phyloP scores from a whole-genome alignment of 2,113 vertebrate species.

The Perca flavescens region DNA sequence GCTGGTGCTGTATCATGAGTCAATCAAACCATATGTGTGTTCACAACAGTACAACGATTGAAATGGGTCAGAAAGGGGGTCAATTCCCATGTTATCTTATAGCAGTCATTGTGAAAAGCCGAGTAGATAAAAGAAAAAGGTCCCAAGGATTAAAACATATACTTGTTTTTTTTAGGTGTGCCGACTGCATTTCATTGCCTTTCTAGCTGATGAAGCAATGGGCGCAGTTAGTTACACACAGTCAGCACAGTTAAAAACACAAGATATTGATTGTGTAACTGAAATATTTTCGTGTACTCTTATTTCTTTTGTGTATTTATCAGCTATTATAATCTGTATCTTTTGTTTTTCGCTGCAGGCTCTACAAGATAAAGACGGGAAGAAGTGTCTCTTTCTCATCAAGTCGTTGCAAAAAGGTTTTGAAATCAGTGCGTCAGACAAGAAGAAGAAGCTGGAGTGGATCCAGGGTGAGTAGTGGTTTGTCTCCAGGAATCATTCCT shows the following conservation, averaged over 20 bases:
- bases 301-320: background rate
- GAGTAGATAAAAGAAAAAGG: background rate
- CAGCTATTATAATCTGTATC: background rate
- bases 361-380: constrained; percentile 95
- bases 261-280: background rate
- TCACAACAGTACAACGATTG: background rate
- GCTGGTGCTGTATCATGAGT: background rate
- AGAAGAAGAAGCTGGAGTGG: constrained; percentile 99
- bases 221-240: no score
- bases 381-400: constrained; percentile 95
- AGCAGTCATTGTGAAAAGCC: background rate
- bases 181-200: no score
- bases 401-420: constrained; percentile 94
- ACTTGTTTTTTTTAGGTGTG: no score
- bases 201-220: no score
- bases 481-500: background rate
- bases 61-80: background rate
- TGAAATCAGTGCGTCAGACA: constrained; percentile 97
- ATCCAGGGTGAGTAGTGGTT: constrained; percentile 89
- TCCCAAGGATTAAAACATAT: no score
- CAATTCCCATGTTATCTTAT: no score
- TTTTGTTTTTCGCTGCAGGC: constrained; percentile 81
- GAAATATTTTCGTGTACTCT: background rate
- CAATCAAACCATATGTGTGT: no score
- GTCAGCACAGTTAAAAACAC: background rate